phyloP scores from a whole-genome alignment of 2,113 vertebrate species.

The Etia nguti region DNA sequence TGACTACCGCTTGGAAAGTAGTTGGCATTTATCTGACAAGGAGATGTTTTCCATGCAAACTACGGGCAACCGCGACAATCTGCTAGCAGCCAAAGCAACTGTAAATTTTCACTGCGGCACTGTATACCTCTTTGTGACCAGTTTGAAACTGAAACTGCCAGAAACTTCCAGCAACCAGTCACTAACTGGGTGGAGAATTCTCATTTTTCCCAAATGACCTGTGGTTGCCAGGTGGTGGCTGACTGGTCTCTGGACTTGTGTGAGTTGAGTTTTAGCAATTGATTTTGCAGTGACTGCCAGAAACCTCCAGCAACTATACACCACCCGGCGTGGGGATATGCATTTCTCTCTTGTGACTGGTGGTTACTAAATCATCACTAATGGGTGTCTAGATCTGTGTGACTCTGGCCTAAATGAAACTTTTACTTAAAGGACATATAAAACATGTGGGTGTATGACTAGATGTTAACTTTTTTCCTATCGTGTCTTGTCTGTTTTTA shows the following conservation, averaged over 20 bases:
- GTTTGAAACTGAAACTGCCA: not conserved
- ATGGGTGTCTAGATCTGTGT: not conserved
- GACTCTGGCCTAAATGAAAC: not conserved
- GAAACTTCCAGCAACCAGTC: not conserved
- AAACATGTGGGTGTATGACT: not conserved
- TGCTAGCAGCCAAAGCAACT: not conserved
- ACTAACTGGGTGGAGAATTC: not conserved
- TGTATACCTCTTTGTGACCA: not conserved
- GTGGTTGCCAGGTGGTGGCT: not conserved
- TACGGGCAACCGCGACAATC: accelerated
- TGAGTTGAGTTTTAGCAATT: not conserved
- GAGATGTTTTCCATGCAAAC: not conserved
- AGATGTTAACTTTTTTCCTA: not conserved
- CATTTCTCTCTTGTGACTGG: not conserved
- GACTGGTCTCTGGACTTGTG: not conserved
- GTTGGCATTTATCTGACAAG: not conserved
- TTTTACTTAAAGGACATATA: not conserved
- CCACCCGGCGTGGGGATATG: not conserved
- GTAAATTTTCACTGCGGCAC: not conserved
- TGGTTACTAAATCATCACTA: not conserved
- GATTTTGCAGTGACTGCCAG: not conserved
- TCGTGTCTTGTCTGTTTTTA: not conserved
- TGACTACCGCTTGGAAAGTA: not conserved
- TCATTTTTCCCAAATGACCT: not conserved
- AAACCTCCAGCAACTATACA: not conserved